Evolutionary conservation across 2,113 vertebrate genomes (phyloP), one percentile per base, ranked within the genome.

Genomic region (Tenrec ecaudatus): DNA sequence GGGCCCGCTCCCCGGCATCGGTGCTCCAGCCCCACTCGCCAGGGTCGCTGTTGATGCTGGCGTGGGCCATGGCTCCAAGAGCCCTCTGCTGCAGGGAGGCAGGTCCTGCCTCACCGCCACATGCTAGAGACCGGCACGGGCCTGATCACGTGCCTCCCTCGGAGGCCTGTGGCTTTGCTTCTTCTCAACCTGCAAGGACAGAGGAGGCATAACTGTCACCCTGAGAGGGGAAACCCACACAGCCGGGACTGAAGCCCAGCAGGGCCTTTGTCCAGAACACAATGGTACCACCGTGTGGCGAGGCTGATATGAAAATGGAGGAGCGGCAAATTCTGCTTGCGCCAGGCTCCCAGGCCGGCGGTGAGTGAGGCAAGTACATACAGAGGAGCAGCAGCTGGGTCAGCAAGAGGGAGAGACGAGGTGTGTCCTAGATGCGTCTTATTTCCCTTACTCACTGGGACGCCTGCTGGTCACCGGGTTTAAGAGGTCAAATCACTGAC

Each of bases 1-100:
- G 98, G 10, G 98, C 99, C 60, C 99, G 97, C 90, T 99, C 99
- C 0, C 99, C 99, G 0, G 99, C 98, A 25, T 99, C 98, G 0
- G 97, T 96, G 0, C 98, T 98, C 95, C 98, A 98, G 17, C 97
- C 98, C 99, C 98, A 99, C 12, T 99, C 99, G 1, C 98, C 98
- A 8, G 95, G 97, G 68, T 99, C 98, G 0, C 97, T 98, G 98
- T 99, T 99, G 95, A 99, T 98, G 0, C 97, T 96, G 89, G 95
- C 77, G 80, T 97, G 96, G 69, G 98, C 98, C 98, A 98, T 98
- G n/a, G 88, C 88, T 36, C 76, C 0, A 2, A 17, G 2, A 80
- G 58, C 20, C 27, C 38, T 0, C 40, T 96, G 88, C 16, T 3
- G 3, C 5, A 29, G 68, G 60, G 73, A 60, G 47, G 53, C 9